Evolutionary conservation across 2,797 vertebrate genomes (phyloP).

Genomic region (Peromyscus aztecus): DNA sequence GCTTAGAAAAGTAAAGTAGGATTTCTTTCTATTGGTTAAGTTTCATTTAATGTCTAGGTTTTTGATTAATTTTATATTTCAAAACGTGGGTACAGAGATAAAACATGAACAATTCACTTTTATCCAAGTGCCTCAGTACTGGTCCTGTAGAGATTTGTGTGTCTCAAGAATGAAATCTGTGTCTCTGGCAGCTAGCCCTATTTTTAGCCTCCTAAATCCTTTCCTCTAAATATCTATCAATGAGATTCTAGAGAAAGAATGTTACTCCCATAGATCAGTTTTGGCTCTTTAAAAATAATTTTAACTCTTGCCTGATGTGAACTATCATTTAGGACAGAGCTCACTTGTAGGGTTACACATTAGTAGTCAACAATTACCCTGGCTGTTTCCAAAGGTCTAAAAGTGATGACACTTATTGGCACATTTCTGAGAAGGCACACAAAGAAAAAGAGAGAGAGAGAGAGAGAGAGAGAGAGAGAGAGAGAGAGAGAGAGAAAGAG

Average conservation of each 20-base stretch:
- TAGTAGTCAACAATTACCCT: background rate
- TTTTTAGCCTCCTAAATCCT: slow-evolving; percentile 64
- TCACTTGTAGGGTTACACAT: background rate
- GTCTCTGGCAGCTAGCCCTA: slow-evolving; percentile 35
- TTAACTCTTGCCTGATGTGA: slow-evolving; percentile 48
- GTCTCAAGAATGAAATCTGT: slow-evolving; percentile 59
- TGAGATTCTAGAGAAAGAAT: slow-evolving; percentile 66
- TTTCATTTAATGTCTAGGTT: slow-evolving; percentile 45
- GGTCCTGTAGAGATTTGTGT: slow-evolving; percentile 60
- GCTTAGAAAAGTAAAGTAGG: slow-evolving; percentile 27
- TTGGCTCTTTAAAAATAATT: slow-evolving; percentile 57
- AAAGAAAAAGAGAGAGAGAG: background rate
- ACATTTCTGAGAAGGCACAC: background rate
- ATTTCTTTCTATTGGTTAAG: slow-evolving; percentile 57
- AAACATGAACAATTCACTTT: slow-evolving; percentile 35
- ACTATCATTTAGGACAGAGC: slow-evolving; percentile 37
- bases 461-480: background rate
- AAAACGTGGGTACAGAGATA: slow-evolving; percentile 10
- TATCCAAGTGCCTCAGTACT: slow-evolving; percentile 13
- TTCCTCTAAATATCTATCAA: slow-evolving; percentile 64
- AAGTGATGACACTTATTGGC: background rate
- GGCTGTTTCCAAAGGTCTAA: background rate
- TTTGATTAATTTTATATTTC: slow-evolving; percentile 56
- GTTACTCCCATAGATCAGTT: slow-evolving; percentile 52
- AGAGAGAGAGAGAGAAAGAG: too few species aligned